These are phyloP conservation scores for Morpho helenor DNA, from an alignment of 2,888 invertebrate species.

Conservation along the genomic window DNA sequence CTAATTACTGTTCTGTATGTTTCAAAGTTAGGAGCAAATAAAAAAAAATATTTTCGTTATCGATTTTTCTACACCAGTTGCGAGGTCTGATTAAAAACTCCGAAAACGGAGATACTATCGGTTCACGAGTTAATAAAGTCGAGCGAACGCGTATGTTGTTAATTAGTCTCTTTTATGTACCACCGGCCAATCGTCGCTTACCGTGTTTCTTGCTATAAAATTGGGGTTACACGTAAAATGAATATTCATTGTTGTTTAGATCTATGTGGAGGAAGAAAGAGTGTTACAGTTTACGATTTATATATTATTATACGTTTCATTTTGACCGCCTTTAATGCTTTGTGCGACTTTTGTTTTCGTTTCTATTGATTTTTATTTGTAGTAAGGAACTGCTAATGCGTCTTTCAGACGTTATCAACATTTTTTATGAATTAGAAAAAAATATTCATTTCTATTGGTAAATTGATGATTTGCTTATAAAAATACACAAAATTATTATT, in stretches of 20 bases:
- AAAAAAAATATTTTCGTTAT: too few relatives aligned
- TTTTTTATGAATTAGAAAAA: too few relatives aligned
- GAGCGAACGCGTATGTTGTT: conserved; percentile 12
- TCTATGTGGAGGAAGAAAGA: conserved; percentile 10
- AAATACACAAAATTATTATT: too few relatives aligned
- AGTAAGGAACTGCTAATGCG: too few relatives aligned
- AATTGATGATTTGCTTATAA: too few relatives aligned
- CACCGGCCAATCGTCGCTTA: conserved; percentile 11
- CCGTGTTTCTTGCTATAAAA: conserved; percentile 13
- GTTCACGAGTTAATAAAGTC: conserved; percentile 23
- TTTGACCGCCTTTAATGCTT: neutral
- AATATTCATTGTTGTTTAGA: conserved; percentile 17
- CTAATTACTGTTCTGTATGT: too few relatives aligned
- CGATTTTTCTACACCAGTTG: too few relatives aligned
- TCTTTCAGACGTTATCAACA: too few relatives aligned
- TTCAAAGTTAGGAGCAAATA: too few relatives aligned
- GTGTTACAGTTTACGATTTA: conserved; percentile 1
- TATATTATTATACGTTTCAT: neutral
- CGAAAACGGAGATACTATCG: conserved; percentile 26
- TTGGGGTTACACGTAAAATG: conserved; percentile 20
- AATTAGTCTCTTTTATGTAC: conserved; percentile 17
- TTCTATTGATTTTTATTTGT: neutral
- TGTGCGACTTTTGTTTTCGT: conserved; percentile 1
- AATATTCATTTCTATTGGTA: too few relatives aligned
- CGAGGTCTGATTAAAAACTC: conserved; percentile 20